These are phyloP conservation scores for Adelosebastes latens DNA, from an alignment of 2,797 vertebrate genomes.

Conservation along the genomic window DNA sequence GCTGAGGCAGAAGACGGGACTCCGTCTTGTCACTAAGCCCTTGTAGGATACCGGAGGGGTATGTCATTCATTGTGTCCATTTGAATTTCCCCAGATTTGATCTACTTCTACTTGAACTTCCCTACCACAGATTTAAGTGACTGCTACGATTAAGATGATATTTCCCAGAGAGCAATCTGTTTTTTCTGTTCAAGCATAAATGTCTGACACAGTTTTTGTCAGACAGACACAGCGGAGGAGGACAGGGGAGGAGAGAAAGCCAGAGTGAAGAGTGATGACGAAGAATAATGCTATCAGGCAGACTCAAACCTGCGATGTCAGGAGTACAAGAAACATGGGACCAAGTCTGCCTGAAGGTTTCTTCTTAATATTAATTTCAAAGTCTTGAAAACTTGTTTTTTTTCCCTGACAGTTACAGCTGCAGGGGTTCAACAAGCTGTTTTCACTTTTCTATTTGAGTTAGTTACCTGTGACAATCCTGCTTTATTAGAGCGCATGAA, in stretches of 20 bases:
- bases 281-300: neutral
- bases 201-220: neutral
- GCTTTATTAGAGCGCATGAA: neutral
- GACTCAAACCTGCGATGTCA: neutral
- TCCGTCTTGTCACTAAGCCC: neutral
- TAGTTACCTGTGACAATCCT: neutral
- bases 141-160: neutral
- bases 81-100: neutral
- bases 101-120: neutral
- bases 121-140: neutral
- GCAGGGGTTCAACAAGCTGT: neutral
- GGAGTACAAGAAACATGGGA: neutral
- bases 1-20: neutral
- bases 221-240: neutral
- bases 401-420: neutral
- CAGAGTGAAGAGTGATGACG: neutral
- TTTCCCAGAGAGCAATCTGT: neutral
- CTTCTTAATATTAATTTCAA: neutral
- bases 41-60: neutral
- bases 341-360: neutral
- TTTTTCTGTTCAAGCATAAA: neutral
- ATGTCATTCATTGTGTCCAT: neutral
- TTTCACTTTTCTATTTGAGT: neutral
- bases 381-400: neutral
- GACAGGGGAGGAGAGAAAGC: neutral